Evolutionary conservation across 2,797 vertebrate genomes (phyloP), one percentile per base, ranked within the genome.

Genomic region (Cyclopterus lumpus): DNA sequence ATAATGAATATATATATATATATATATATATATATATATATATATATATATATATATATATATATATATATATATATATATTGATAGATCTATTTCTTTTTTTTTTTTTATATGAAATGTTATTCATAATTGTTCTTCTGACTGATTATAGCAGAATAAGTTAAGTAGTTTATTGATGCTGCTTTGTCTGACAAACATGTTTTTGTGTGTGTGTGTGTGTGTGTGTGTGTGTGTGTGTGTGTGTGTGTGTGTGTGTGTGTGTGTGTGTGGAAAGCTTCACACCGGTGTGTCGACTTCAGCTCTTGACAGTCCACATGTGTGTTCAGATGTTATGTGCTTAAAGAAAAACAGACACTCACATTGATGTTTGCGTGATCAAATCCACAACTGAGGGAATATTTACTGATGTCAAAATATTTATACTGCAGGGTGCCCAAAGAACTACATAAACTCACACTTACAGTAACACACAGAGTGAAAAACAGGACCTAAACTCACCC

Each of bases 361-460:
- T 87, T 71, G 77, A 88, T 82, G 87, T 93, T 93, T 82, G 86
- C 73, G 44, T 62, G 86, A 82, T 88, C 86, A 81, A 84, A 87
- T 88, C 89, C 79, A 81, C 81, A 88, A 90, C 87, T 75, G 80
- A 81, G 67, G 77, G 84, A 89, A 90, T 87, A 90, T 92, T 89
- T 91, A 89, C 88, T 68, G 76, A 84, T 80, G 83, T 89, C 80
- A 71, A 94, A 93, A 94, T 93, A 93, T 94, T 94, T 94, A 92
- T 53, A 83, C 83, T 83, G 81, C 79, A 36, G 73, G 55, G 79
- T 87, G 26, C 86, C 87, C 86, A 40, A 24, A 75, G 80, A 88
- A 79, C 86, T 83, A 87, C 65, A 73, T 58, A 85, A 73, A 83
- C 83, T 89, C 81, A 82, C 88, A 85, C 79, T 86, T 77, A 80